Evolutionary conservation across 2,797 vertebrate species (phyloP).

Genomic region (Argentina silus): DNA sequence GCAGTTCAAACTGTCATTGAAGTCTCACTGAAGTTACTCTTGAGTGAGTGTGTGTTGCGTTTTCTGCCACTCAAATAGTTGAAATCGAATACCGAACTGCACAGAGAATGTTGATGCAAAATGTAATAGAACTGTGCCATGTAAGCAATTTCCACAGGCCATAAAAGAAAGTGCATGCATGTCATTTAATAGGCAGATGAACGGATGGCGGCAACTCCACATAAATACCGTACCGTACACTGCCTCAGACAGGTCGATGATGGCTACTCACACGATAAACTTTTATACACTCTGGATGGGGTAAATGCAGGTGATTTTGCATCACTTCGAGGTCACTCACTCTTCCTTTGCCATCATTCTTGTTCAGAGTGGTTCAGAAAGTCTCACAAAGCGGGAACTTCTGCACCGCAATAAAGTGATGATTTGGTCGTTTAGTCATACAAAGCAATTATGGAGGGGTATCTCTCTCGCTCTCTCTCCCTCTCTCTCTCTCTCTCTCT

Average conservation of each 20-base stretch:
- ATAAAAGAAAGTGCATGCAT: neutral
- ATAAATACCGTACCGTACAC: constrained; percentile 20
- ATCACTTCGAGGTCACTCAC: constrained; percentile 9
- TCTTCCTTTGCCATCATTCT: constrained; percentile 25
- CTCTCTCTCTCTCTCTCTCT: too few relatives aligned
- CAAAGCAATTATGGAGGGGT: constrained; percentile 42
- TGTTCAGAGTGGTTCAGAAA: constrained; percentile 27
- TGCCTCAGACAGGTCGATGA: neutral
- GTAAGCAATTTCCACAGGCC: constrained; percentile 14
- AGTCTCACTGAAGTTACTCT: neutral
- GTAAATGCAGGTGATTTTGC: neutral
- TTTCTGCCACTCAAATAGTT: neutral
- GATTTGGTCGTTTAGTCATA: constrained; percentile 50
- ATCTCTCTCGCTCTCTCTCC: too few relatives aligned
- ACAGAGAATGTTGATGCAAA: too few relatives aligned
- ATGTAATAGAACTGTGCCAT: neutral
- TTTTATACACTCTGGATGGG: neutral
- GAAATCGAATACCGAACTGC: too few relatives aligned
- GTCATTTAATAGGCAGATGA: neutral
- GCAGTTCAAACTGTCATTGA: constrained; percentile 32
- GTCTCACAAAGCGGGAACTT: constrained; percentile 38
- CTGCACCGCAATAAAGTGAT: constrained; percentile 32
- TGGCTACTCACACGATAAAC: constrained; percentile 4
- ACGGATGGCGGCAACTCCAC: constrained; percentile 4
- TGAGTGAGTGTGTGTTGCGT: constrained; percentile 6